Conservation (phyloP, 1,140 invertebrate genomes). For the Aleiodes sp. region DNA sequence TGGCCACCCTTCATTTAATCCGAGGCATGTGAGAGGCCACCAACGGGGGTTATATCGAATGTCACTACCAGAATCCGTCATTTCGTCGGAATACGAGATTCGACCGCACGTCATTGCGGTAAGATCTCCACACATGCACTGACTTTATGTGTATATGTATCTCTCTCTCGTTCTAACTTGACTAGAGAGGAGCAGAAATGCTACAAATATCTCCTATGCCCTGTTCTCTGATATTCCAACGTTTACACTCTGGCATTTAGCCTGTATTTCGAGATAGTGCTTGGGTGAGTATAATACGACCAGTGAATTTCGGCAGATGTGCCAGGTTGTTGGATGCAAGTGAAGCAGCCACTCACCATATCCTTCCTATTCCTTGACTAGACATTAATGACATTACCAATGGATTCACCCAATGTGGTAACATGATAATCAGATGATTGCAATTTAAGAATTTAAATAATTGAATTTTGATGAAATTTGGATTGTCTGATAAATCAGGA, state of each 20-base stretch:
- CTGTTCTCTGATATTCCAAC: conserved; percentile 62
- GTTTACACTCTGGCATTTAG: conserved; percentile 29
- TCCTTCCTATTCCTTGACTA: not conserved
- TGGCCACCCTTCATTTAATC: conserved; percentile 42
- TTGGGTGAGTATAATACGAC: conserved; percentile 6
- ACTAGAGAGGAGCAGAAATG: conserved; percentile 10
- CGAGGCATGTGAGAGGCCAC: conserved; percentile 53
- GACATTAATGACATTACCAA: not conserved
- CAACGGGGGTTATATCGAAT: conserved; percentile 65
- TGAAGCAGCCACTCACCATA: conserved; percentile 4
- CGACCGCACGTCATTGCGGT: conserved; percentile 67
- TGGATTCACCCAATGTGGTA: not conserved
- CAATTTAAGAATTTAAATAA: too few relatives aligned
- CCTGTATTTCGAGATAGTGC: not conserved
- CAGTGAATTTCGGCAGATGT: conserved; percentile 4
- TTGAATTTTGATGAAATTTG: too few relatives aligned
- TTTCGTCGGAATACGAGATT: conserved; percentile 61
- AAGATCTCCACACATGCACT: conserved; percentile 56
- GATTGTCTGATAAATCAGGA: too few relatives aligned
- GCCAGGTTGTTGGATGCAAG: not conserved
- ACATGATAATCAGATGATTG: too few relatives aligned
- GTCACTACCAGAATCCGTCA: conserved; percentile 66
- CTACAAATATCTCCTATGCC: conserved; percentile 31
- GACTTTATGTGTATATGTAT: too few relatives aligned
- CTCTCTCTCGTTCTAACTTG: conserved; percentile 33